Evolutionary conservation across 2,113 vertebrate genomes (phyloP), one percentile per base, ranked within the genome.

Genomic region (Xiphorhynchus elegans): DNA sequence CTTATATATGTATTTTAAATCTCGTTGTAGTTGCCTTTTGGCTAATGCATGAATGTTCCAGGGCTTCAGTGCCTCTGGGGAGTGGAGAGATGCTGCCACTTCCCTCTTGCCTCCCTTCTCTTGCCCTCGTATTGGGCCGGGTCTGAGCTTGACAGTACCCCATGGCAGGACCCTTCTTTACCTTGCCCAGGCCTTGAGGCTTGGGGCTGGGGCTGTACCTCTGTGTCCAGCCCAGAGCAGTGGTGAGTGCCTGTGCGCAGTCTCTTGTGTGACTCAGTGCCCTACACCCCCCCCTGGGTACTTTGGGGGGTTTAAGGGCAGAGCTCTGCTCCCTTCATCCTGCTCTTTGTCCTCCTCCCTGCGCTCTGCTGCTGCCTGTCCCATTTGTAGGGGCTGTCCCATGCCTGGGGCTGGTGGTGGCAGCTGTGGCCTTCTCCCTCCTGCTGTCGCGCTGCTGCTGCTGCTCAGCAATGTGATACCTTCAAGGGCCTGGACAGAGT

Each of bases 1-100:
- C 90, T 89, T 84, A 90, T 49, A 74, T 72, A 67, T 69, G 58
- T 15, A 9, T 87, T 95, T 95, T 77, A 70, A 92, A 91, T 92
- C 86, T 80, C 28, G 0, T 89, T 80, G 58, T 93, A 93, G 90
- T 77, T 89, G 89, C 92, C 80, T 89, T 89, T 66, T 82, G 79
- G 94, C 88, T 88, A 88, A 64, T 74, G 91, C 59, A 44, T 89
- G 92, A 93, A 95, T 95, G 93, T 94, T 92, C 79, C 86, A 94
- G 88, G 96, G 96, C 96, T 97, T 97, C 93, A 96, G 90, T 96
- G 96, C 95, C 96, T 95, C 76, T 1, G 1, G 64, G 90, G 49
- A 84, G 86, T 29, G 73, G 90, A 75, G 91, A 83, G 63, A 56
- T 63, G 87, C 28, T 62, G 37, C 76, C 72, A 13, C 39, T 70